Percentiles rank a stretch among this genome's conserved stretches.
Conservation (phyloP, 2,888 invertebrate species). For the Cephus rjabovi region DNA sequence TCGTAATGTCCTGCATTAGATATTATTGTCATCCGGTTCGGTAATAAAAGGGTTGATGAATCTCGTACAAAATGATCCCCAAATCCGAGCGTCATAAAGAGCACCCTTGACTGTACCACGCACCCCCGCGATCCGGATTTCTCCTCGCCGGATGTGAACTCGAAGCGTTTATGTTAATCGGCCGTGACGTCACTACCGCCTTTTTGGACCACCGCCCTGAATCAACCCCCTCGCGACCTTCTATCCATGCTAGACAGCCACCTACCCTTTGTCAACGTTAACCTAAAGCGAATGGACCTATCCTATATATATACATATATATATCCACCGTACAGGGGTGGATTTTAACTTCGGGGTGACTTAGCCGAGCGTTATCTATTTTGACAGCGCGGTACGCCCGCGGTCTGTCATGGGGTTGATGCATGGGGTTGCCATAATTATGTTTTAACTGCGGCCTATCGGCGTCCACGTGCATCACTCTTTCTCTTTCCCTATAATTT, state of each 20-base stretch:
- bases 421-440: slow-evolving; percentile 51
- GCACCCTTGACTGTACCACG: slow-evolving; percentile 35
- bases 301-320: slow-evolving; percentile 23
- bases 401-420: slow-evolving; percentile 54
- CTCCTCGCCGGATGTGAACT: slow-evolving; percentile 24
- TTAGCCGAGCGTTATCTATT: slow-evolving; percentile 65
- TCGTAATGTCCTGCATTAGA: slow-evolving; percentile 59
- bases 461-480: not conserved
- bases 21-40: slow-evolving; percentile 58
- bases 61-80: slow-evolving; percentile 21
- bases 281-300: slow-evolving; percentile 61
- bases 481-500: not conserved
- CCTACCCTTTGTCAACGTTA: slow-evolving; percentile 58
- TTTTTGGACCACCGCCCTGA: slow-evolving; percentile 30
- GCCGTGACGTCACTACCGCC: slow-evolving; percentile 49
- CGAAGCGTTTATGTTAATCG: slow-evolving; percentile 53
- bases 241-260: not conserved
- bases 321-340: slow-evolving; percentile 40
- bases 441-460: slow-evolving; percentile 50
- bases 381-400: slow-evolving; percentile 64
- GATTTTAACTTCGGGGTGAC: slow-evolving; percentile 63
- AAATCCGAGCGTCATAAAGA: slow-evolving; percentile 28
- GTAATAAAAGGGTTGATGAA: slow-evolving; percentile 58
- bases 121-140: slow-evolving; percentile 16
- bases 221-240: slow-evolving; percentile 44